A percentile compares a stretch with the other conserved stretches of the same genome.
Evolutionary conservation across 1,140 invertebrate species (phyloP).

Genomic region (Psilanteris sp.): DNA sequence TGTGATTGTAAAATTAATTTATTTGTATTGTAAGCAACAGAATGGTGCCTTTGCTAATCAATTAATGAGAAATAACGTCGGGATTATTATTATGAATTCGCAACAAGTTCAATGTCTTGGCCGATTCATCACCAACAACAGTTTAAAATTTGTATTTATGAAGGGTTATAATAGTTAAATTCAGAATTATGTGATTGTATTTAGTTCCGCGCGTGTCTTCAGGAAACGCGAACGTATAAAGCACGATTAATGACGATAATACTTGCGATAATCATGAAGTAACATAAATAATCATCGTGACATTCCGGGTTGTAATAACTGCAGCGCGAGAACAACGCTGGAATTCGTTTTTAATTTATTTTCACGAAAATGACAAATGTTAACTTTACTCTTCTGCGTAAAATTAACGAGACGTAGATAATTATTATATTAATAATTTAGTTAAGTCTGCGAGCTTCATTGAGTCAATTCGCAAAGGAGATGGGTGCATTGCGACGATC

Average conservation of each 20-base stretch:
- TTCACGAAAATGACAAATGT: constrained; percentile 9
- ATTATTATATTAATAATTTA: constrained; percentile 40
- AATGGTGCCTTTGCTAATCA: too few relatives aligned
- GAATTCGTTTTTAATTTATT: constrained; percentile 10
- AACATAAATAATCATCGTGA: constrained; percentile 45
- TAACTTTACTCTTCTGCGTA: constrained; percentile 11
- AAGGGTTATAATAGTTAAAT: not conserved
- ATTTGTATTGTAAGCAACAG: too few relatives aligned
- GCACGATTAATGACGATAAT: constrained; percentile 44
- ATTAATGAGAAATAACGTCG: too few relatives aligned
- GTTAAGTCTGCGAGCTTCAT: constrained; percentile 12
- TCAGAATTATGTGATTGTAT: constrained; percentile 11
- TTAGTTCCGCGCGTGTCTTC: constrained; percentile 19
- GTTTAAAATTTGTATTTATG: constrained; percentile 22
- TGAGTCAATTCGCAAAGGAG: constrained; percentile 8
- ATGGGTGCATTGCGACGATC: not conserved
- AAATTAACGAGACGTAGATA: constrained; percentile 17
- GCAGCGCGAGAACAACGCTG: not conserved
- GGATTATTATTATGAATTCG: too few relatives aligned
- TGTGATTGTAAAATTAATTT: too few relatives aligned
- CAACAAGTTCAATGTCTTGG: not conserved
- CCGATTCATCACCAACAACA: not conserved
- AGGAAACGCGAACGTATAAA: constrained; percentile 15
- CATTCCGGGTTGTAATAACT: constrained; percentile 35
- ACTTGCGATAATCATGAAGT: constrained; percentile 30